Base-by-base conservation (phyloP, 2,888 invertebrate species). In the Tiliacea citrago region DNA sequence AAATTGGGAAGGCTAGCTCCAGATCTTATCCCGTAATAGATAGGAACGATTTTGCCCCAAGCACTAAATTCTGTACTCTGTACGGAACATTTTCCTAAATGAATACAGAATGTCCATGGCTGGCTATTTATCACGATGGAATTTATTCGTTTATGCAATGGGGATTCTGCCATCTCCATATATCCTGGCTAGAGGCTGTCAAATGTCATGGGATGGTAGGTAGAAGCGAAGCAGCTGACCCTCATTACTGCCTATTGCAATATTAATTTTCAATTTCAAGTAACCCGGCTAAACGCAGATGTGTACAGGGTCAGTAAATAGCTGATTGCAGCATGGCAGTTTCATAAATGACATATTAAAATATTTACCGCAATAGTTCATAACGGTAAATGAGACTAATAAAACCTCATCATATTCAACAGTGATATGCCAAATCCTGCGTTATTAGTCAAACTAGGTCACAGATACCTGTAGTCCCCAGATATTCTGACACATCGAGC, bases 1-100 rank as follows among this genome's bases (percentile, higher is more conserved):
- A 83, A 83, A 83, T 85, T 83, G 83, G 45, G 65, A 75, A 71
- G 73, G 68, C 73, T 83, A 82, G 68, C 76, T 70, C 49, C 68
- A 60, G 83, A 83, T 82, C 67, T 81, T 81, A 83, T 83, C 82
- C 68, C 18, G n/a, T 84, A 77, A 77, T 39, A 81, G 65, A 84
- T 68, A 70, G 58, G 42, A 69, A 69, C 82, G n/a, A 68, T 77
- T 75, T 82, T 49, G 78, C 70, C 82, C 74, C 68, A 47, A 58
- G 61, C 69, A 73, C 70, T 75, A 73, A 82, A 82, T 83, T 72
- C 35, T 49, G 35, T 55, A 58, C 68, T 42, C 49, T 51, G 51
- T 29, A n/a, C 53, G 57, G 29, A 47, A 58, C 24, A 67, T 62
- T 83, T 74, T 42, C 51, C 18, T 55, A 51, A 63, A 63, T 51